These are phyloP conservation scores for Microctenopoma steveboyesi DNA, from an alignment of 2,797 vertebrate species.

Conservation along the genomic window DNA sequence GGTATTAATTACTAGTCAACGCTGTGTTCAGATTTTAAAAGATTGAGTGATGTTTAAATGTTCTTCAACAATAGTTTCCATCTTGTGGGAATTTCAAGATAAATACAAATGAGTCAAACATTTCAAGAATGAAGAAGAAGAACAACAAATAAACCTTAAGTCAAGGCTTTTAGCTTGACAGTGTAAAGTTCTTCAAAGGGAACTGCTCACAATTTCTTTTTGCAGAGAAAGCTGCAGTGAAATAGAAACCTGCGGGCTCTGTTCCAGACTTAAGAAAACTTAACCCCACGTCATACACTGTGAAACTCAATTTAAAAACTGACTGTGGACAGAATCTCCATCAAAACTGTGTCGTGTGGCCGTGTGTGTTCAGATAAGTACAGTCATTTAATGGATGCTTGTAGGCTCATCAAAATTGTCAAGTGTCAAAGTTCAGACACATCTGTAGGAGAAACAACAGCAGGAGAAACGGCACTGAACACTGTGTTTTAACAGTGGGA, in stretches of 20 bases:
- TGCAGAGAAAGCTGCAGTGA: not conserved
- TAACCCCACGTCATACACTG: too few species aligned
- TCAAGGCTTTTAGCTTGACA: not conserved
- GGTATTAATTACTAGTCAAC: conserved; percentile 36
- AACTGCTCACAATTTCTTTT: not conserved
- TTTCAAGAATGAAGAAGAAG: not conserved
- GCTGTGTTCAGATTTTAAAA: conserved; percentile 18
- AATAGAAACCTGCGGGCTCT: too few species aligned
- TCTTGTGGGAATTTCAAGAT: not conserved
- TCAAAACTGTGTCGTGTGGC: not conserved
- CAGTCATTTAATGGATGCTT: not conserved
- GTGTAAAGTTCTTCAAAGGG: not conserved
- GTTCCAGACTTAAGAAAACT: not conserved
- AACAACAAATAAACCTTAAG: not conserved
- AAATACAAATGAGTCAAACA: not conserved
- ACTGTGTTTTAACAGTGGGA: not conserved
- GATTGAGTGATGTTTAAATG: conserved; percentile 11
- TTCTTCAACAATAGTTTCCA: conserved; percentile 8
- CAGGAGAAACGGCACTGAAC: not conserved
- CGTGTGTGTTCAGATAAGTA: too few species aligned
- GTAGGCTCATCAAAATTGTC: not conserved
- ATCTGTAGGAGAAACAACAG: not conserved
- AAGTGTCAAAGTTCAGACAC: not conserved
- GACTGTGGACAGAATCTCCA: too few species aligned
- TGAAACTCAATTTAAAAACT: too few species aligned